Base-by-base conservation (phyloP, 2,888 invertebrate genomes). In the Rhabditophanes sp. region DNA sequence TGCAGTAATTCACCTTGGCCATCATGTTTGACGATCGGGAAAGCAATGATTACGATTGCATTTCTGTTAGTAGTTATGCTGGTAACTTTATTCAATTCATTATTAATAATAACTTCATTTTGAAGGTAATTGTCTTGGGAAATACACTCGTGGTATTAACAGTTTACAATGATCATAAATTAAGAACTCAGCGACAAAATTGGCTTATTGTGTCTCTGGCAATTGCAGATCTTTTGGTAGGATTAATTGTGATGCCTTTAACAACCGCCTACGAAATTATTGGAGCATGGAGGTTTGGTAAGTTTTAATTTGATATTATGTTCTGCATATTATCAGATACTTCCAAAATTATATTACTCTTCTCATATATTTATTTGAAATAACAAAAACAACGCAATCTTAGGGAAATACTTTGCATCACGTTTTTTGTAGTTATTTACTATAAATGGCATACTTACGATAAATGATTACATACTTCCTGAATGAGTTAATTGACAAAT, bases 231-330 rank as follows among this genome's bases (percentile, higher is more conserved):
- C 62, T 70, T 35, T 58, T 68, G 7, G 61, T 62, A 8, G 70
- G 70, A 1, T 40, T 69, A 3, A 42, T 70, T 20, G 66, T 71
- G 20, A 69, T 70, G 66, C 71, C 71, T 3, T 63, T 71, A 27
- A 69, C 69, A 1, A 49, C 70, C 21, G 63, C 66, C 28, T 69
- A 70, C 45, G 69, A 71, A 50, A 54, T 71, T 42, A 64, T 69
- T 51, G 69, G 69, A n/a, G 66, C 67, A 41, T 71, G 70, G 70
- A 56, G 56, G 33, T 65, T 71, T 38, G 70, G 70, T 39, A 50
- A 50, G 29, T 15, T 18, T 22, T 8, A 7, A 8, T 30, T n/a
- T 12, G 9, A 15, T 15, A 16, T 5, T 16, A 7, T 5, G 14
- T 4, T 7, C 25, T 5, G 22, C 11, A 5, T 3, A 7, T 2